Percentiles rank a stretch among this genome's conserved stretches.
Evolutionary conservation across 2,888 invertebrate species (phyloP).

Genomic region (Tridacna crocea): DNA sequence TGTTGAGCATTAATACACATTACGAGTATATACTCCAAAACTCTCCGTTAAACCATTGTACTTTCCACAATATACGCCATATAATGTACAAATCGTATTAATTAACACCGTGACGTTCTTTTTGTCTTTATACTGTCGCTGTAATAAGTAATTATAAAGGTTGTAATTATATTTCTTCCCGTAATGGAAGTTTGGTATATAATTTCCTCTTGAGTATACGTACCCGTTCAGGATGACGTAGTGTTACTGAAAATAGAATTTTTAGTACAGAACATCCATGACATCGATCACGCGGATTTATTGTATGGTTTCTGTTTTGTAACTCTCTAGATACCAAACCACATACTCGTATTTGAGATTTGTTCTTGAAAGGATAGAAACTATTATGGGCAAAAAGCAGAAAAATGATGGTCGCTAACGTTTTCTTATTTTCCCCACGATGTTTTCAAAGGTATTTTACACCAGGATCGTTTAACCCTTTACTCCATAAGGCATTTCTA

Average conservation of each 20-base stretch:
- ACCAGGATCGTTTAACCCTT: no score
- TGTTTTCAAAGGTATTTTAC: no score
- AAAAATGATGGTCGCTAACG: no score
- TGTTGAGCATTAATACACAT: not conserved
- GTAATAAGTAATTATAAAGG: not conserved
- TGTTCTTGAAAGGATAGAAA: not conserved
- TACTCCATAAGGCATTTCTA: no score
- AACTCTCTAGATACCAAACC: no score
- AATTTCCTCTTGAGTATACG: not conserved
- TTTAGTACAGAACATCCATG: not conserved
- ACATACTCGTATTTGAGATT: no score
- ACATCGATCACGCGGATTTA: not conserved
- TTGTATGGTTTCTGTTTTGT: not conserved
- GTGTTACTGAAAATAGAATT: slow-evolving; percentile 9
- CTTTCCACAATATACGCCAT: not conserved
- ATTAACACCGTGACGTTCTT: not conserved
- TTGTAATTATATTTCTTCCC: slow-evolving; percentile 2
- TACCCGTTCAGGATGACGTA: slow-evolving; percentile 16
- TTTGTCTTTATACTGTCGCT: no score
- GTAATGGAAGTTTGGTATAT: slow-evolving; percentile 13
- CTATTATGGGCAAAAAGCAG: no score
- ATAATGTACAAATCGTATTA: not conserved
- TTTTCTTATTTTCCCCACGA: no score
- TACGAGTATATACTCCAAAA: not conserved
- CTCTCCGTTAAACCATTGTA: not conserved